Base-by-base conservation (phyloP, 2,113 vertebrate species). In the Pluvialis apricaria region DNA sequence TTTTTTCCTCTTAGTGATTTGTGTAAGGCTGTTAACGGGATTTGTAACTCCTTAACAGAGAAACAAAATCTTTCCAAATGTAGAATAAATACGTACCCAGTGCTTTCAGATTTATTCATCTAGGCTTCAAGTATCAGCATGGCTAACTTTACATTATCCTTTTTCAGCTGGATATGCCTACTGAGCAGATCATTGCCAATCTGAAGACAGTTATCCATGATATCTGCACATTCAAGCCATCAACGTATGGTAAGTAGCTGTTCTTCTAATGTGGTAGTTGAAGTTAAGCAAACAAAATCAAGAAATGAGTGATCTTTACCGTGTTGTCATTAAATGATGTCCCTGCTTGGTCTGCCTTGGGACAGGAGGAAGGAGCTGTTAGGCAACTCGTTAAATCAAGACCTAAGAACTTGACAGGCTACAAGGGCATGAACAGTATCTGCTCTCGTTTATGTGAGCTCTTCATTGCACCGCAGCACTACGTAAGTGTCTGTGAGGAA, bases 81-180 rank as follows among this genome's bases (percentile, higher is more conserved):
- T 8, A 34, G 57, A 52, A 44, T 44, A 65, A 76, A 34, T 40
- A 44, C 3, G 3, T 82, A 20, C 17, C 9, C 17, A 11, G 13
- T 21, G 49, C 42, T 61, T 47, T 87, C 26, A 36, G 68, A 24
- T 40, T 18, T 32, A 9, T 71, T 66, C 10, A 32, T 47, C 20
- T 31, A 36, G 28, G 31, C 12, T 71, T 82, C 49, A 34, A 6
- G 47, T 65, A 26, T 58, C 31, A 34, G 70, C 5, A 1, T 51
- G 15, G 52, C 88, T 96, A 82, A 97, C 75, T 54, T 55, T 71
- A 22, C 44, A 1, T 91, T 90, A 16, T 66, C 69, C 82, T 70
- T 55, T 97, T 98, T 62, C 98, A 99, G 99, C 97, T 99, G 94
- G 97, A 99, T 97, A 99, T 99, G 99, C 96, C 98, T 22, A 95